phyloP scores from a whole-genome alignment of 2,888 invertebrate genomes.

The Falcaria lacertinaria region DNA sequence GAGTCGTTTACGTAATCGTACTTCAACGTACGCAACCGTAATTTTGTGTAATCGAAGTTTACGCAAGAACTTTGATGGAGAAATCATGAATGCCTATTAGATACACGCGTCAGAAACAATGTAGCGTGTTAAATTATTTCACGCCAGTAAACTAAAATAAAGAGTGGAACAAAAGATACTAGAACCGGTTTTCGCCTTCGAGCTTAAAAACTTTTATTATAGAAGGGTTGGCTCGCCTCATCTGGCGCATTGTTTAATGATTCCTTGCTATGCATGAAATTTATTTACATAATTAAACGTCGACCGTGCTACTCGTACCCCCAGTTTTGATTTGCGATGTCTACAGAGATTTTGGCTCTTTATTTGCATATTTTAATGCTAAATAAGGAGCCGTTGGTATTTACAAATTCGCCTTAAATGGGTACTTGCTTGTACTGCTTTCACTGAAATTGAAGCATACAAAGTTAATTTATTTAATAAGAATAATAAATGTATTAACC shows the following conservation, averaged over 20 bases:
- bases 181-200: slow-evolving; percentile 44
- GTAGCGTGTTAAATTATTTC: slow-evolving; percentile 5
- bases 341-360: slow-evolving; percentile 57
- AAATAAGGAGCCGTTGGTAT: slow-evolving; percentile 37
- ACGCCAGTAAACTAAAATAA: slow-evolving; percentile 4
- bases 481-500: too few relatives aligned
- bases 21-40: slow-evolving; percentile 25
- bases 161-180: slow-evolving; percentile 29
- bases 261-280: slow-evolving; percentile 71
- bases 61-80: slow-evolving; percentile 22
- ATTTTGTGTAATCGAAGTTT: slow-evolving; percentile 30
- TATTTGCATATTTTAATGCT: slow-evolving; percentile 67
- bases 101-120: slow-evolving; percentile 6
- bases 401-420: not conserved
- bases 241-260: slow-evolving; percentile 70
- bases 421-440: not conserved
- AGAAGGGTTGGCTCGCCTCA: slow-evolving; percentile 51
- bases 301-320: slow-evolving; percentile 51
- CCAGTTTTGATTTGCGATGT: slow-evolving; percentile 67
- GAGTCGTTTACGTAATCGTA: slow-evolving; percentile 46
- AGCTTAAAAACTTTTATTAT: slow-evolving; percentile 62
- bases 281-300: slow-evolving; percentile 77
- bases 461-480: not conserved
- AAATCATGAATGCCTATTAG: slow-evolving; percentile 18
- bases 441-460: not conserved